Evolutionary conservation across 1,140 invertebrate species (phyloP), one percentile per base, ranked within the genome.

Genomic region (Drosophila miranda): DNA sequence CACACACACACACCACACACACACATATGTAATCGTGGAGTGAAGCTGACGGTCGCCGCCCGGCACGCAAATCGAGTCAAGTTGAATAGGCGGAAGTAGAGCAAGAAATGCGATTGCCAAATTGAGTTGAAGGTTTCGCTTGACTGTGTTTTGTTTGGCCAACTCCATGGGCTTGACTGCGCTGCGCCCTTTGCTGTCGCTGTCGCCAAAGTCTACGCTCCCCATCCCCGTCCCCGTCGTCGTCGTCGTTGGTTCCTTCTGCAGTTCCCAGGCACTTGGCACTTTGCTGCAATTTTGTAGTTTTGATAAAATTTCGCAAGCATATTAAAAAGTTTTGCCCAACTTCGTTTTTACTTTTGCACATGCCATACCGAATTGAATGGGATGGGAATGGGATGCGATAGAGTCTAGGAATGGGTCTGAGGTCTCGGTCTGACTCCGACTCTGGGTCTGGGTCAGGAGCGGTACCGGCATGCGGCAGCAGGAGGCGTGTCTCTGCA

Each of bases 251-350:
- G 41, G 69, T 13, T 61, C 63, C 43, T 66, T 57, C 48, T 68
- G 73, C 60, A 73, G 75, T 57, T 64, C 64, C 62, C 75, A 66
- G 82, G 78, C 83, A 82, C 78, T 87, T 87, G 82, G 82, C 82
- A 87, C 82, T 87, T 87, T 87, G 78, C 82, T 87, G 82, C 82
- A 87, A 87, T 87, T 87, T 87, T 87, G 82, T 87, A 87, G 83
- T 87, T 87, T 87, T 87, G 82, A 87, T 87, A 87, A 87, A 87
- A 87, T 87, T 87, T 87, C 83, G 82, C 83, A 87, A 87, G 82
- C 82, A 87, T 87, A 87, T 87, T 87, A 87, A 87, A 87, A 87
- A 87, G 75, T 87, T 87, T 87, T 87, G 70, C 75, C 70, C 83
- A 87, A 87, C 75, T 87, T 87, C 78, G 82, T 82, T 87, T 82